Evolutionary conservation across 2,113 vertebrate genomes (phyloP), one percentile per base, ranked within the genome.

Genomic region (Delphinapterus leucas): DNA sequence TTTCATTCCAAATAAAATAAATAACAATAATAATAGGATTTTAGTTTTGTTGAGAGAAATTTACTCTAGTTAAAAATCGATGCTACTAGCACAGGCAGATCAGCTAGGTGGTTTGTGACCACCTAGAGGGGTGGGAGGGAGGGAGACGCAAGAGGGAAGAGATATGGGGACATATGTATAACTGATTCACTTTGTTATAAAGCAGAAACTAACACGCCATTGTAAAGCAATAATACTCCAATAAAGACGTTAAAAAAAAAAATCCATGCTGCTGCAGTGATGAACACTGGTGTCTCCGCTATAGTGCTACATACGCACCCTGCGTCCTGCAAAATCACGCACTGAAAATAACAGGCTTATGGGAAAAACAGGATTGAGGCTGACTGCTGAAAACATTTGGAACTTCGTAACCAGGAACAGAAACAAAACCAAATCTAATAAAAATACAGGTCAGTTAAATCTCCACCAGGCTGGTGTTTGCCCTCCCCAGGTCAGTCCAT

Each of bases 1-100:
- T 88, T 93, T 83, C 12, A 74, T 90, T 92, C 17, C 58, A 74
- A 84, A 38, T 76, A 92, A 89, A 88, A 82, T 53, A 81, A 90
- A 41, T 53, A 74, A 38, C 49, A 68, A 68, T 41, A 73, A 63
- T 47, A 80, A 80, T 58, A 93, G 68, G 21, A 67, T 55, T 93
- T 87, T 90, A 60, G 5, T 58, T 94, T 92, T 55, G 47, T 79
- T 91, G n/a, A 63, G 76, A 92, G 70, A 74, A 74, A 20, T 92
- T 61, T 65, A 38, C 63, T 93, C 86, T 76, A 9, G 28, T 90
- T 95, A 38, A 93, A 90, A 90, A 47, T 73, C 0, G 23, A 41
- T 67, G 4, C 31, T 44, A 55, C 33, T 33, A 17, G 49, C 49
- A 49, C 13, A 15, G 49, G 49, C 13, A 14, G 49, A 49, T 49